Base-by-base conservation (phyloP, 30 jellyfish, hydroid and myxozoan species). In the Pelagia noctiluca region DNA sequence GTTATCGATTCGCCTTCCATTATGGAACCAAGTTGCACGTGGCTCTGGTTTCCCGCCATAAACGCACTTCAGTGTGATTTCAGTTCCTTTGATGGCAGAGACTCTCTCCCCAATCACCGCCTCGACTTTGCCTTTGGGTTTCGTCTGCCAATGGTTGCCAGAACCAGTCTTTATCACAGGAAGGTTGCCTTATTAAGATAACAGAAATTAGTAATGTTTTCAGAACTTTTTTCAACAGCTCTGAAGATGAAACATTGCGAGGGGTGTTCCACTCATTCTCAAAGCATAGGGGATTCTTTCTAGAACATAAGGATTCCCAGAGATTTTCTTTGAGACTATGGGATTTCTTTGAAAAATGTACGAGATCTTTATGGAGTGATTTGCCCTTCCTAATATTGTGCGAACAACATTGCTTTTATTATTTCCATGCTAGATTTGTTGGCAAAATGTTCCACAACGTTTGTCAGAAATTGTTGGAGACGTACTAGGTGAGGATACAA, bases 31-130 rank as follows among this genome's bases (percentile, higher is more conserved):
- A 16, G 88, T 75, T 12, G 89, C 90, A 50, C 95, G 79, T 31
- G 97, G 97, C 81, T 75, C 83, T 24, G 97, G 97, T 30, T n/a
- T 46, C 3, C 97, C 97, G 19, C 86, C 85, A 65, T 36, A 90
- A 3, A 70, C 50, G 63, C 97, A 90, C 53, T 71, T 52, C 52
- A 90, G 29, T 37, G 19, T 35, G 13, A 90, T 32, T 61, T 63
- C 37, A 26, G 91, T 70, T 25, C 97, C 97, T 16, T 37, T 77
- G 3, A 79, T 71, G n/a, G 96, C 91, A 2, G 97, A 90, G 0
- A 90, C 67, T 25, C 94, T 46, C 62, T 90, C 97, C 1, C 97
- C 97, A 32, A 90, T 78, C 19, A 50, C 47, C 3, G 92, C 89
- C 21, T 42, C 25, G 24, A 84, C 76, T 0, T 52, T 57, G 48